Evolutionary conservation across 2,888 invertebrate genomes (phyloP).

Genomic region (Ochlodes sylvanus): DNA sequence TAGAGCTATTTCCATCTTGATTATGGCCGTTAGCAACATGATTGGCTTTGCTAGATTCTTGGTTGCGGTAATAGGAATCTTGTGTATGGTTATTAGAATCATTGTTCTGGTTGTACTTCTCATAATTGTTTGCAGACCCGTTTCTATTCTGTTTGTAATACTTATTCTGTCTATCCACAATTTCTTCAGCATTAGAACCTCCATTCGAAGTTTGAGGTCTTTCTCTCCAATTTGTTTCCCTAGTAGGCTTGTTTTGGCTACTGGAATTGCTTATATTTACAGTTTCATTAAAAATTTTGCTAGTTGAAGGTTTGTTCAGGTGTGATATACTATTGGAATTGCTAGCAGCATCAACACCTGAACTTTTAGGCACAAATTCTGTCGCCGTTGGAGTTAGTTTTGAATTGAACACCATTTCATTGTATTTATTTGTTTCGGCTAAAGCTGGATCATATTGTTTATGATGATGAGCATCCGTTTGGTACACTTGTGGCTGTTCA

Average conservation of each 20-base stretch:
- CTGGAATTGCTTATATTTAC: slow-evolving; percentile 40
- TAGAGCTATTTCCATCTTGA: slow-evolving; percentile 44
- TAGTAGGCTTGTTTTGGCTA: slow-evolving; percentile 55
- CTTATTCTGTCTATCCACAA: slow-evolving; percentile 50
- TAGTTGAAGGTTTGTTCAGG: slow-evolving; percentile 27
- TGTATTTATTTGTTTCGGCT: slow-evolving; percentile 56
- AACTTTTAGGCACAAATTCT: slow-evolving; percentile 84
- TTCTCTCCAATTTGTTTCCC: slow-evolving; percentile 71
- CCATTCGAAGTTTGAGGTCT: slow-evolving; percentile 58
- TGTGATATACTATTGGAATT: slow-evolving; percentile 48
- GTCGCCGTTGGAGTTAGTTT: slow-evolving; percentile 84
- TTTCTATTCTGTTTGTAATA: slow-evolving; percentile 33
- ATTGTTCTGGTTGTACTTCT: slow-evolving; percentile 46
- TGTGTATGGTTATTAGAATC: slow-evolving; percentile 47
- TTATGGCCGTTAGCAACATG: slow-evolving; percentile 47
- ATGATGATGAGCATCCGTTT: slow-evolving; percentile 40
- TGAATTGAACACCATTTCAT: slow-evolving; percentile 73
- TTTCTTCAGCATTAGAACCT: slow-evolving; percentile 41
- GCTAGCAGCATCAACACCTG: slow-evolving; percentile 48
- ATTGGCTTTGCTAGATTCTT: slow-evolving; percentile 48
- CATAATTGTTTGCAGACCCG: slow-evolving; percentile 19
- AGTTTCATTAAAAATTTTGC: slow-evolving; percentile 46
- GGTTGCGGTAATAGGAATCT: slow-evolving; percentile 44
- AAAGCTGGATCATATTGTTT: slow-evolving; percentile 53
- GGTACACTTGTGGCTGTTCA: slow-evolving; percentile 50